phyloP scores from a whole-genome alignment of 2,888 invertebrate genomes.

The Pyrocoelia pectoralis region DNA sequence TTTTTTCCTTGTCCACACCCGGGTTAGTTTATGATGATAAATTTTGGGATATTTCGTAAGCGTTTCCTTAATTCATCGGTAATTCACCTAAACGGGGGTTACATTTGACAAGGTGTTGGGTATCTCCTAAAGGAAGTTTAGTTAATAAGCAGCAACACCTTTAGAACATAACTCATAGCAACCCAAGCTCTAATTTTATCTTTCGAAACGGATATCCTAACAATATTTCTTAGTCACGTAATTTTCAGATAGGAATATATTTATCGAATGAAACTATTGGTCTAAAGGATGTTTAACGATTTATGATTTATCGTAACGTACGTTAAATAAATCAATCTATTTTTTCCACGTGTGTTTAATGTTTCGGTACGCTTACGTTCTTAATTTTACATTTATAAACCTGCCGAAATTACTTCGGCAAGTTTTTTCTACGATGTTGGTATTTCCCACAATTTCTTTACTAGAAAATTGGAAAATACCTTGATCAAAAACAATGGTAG shows the following conservation, averaged over 20 bases:
- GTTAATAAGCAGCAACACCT: conserved; percentile 49
- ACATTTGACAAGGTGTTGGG: conserved; percentile 34
- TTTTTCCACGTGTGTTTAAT: too few species aligned
- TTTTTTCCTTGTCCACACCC: background rate
- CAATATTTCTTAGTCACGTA: conserved; percentile 41
- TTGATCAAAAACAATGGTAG: too few species aligned
- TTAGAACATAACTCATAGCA: conserved; percentile 47
- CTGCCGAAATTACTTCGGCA: too few species aligned
- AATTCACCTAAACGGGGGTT: conserved; percentile 11
- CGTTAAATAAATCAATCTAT: background rate
- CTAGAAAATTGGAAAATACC: too few species aligned
- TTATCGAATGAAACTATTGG: conserved; percentile 26
- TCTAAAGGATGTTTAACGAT: background rate
- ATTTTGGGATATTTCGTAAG: conserved; percentile 10
- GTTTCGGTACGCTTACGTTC: too few species aligned
- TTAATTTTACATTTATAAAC: too few species aligned
- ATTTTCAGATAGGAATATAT: conserved; percentile 32
- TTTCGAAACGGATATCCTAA: conserved; percentile 45
- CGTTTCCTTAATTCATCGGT: conserved; percentile 11
- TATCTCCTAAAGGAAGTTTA: conserved; percentile 34
- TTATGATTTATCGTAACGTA: background rate
- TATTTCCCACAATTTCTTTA: too few species aligned
- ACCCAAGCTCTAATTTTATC: conserved; percentile 49
- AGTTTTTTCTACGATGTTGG: too few species aligned
- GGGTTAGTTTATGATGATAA: too few species aligned